Evolutionary conservation across 2,113 vertebrate species (phyloP).

Genomic region (Pelmatolapia mariae): DNA sequence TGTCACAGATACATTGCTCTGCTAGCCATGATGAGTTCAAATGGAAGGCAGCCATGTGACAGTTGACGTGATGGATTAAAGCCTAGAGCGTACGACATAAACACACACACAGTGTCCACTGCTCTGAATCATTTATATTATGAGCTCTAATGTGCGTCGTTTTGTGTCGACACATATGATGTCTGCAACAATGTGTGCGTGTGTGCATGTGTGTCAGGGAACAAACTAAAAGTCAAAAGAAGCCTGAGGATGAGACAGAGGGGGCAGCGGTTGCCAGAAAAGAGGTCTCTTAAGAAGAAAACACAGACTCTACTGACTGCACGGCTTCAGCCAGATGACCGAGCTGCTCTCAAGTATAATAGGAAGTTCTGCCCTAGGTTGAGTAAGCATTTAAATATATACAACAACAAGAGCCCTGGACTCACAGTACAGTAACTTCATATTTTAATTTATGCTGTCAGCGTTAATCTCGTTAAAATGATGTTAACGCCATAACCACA

Average conservation of each 20-base stretch:
- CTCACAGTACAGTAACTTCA: background rate
- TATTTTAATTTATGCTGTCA: background rate
- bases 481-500: background rate
- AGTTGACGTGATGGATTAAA: background rate
- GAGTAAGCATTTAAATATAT: background rate
- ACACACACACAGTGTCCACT: background rate
- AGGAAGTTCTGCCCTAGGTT: background rate
- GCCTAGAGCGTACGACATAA: background rate
- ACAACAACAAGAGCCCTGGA: background rate
- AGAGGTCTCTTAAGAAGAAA: background rate
- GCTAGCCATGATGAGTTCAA: background rate
- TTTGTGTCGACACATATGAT: background rate
- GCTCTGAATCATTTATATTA: background rate
- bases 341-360: background rate
- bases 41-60: background rate
- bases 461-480: background rate
- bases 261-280: conserved; percentile 14
- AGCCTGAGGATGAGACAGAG: conserved; percentile 6
- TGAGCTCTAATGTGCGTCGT: background rate
- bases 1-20: background rate
- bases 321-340: background rate
- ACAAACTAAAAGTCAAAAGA: conserved; percentile 25
- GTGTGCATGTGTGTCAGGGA: conserved; percentile 4
- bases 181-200: background rate
- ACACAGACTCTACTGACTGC: background rate